Evolutionary conservation across 2,797 vertebrate species (phyloP).

Genomic region (Acrossocheilus wenchowensis): DNA sequence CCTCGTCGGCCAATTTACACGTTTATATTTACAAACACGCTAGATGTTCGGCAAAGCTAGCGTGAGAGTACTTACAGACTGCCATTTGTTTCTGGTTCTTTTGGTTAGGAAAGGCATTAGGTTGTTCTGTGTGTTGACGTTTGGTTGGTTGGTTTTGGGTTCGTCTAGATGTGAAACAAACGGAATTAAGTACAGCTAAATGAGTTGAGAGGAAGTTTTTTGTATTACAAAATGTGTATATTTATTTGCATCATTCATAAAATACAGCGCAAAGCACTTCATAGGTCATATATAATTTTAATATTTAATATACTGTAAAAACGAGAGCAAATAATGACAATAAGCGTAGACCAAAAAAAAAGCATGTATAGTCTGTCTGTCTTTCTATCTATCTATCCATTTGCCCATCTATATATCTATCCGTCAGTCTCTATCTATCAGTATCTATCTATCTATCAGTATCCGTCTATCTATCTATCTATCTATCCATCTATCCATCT

Average conservation of each 20-base stretch:
- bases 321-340: too few species aligned
- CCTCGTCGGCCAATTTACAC: not conserved
- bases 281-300: too few species aligned
- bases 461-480: not conserved
- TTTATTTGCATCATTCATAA: too few species aligned
- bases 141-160: not conserved
- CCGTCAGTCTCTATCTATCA: not conserved
- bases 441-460: not conserved
- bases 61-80: not conserved
- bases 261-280: too few species aligned
- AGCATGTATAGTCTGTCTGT: not conserved
- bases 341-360: too few species aligned
- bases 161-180: not conserved
- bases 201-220: not conserved
- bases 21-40: not conserved
- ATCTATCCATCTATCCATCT: not conserved
- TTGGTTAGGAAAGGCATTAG: too few species aligned
- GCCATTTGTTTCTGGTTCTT: not conserved
- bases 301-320: too few species aligned
- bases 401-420: not conserved
- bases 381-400: not conserved
- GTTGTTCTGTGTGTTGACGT: not conserved
- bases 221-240: too few species aligned
- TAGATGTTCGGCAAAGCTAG: not conserved
- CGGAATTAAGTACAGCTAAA: not conserved